phyloP scores from a whole-genome alignment of 1,140 invertebrate genomes.

The Rhysida immarginata region DNA sequence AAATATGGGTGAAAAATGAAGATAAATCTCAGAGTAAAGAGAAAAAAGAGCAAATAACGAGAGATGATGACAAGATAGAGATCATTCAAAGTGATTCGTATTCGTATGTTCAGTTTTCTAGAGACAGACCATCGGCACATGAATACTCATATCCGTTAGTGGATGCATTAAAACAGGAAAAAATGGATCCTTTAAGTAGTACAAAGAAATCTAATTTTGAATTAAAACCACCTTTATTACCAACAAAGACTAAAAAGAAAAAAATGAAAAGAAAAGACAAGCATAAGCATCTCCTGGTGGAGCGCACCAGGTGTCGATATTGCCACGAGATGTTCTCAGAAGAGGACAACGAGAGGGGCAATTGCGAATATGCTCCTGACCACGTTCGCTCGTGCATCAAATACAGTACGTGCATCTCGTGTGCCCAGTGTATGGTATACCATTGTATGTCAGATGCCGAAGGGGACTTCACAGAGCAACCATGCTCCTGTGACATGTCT shows the following conservation, averaged over 20 bases:
- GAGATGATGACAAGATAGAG: conserved; percentile 19
- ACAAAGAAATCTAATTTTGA: not conserved
- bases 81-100: conserved; percentile 39
- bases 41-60: conserved; percentile 13
- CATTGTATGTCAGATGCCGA: conserved; percentile 80
- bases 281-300: conserved; percentile 14
- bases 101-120: conserved; percentile 70
- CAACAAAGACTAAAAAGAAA: conserved; percentile 39
- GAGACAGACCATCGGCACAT: conserved; percentile 41
- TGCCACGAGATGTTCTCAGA: conserved; percentile 38
- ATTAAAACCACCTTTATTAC: conserved; percentile 31
- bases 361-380: conserved; percentile 79
- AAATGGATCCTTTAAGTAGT: conserved; percentile 2
- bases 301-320: conserved; percentile 29
- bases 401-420: conserved; percentile 62
- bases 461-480: conserved; percentile 48
- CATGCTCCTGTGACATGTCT: conserved; percentile 48
- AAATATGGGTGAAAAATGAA: conserved; percentile 26
- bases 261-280: conserved; percentile 9
- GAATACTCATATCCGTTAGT: conserved; percentile 69
- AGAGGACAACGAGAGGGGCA: conserved; percentile 62
- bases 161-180: conserved; percentile 30
- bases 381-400: conserved; percentile 61
- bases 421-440: conserved; percentile 75
- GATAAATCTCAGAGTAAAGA: conserved; percentile 19